A percentile compares a stretch with the other conserved stretches of the same genome.
Evolutionary conservation across 2,113 vertebrate genomes (phyloP).

Genomic region (Oncorhynchus keta): DNA sequence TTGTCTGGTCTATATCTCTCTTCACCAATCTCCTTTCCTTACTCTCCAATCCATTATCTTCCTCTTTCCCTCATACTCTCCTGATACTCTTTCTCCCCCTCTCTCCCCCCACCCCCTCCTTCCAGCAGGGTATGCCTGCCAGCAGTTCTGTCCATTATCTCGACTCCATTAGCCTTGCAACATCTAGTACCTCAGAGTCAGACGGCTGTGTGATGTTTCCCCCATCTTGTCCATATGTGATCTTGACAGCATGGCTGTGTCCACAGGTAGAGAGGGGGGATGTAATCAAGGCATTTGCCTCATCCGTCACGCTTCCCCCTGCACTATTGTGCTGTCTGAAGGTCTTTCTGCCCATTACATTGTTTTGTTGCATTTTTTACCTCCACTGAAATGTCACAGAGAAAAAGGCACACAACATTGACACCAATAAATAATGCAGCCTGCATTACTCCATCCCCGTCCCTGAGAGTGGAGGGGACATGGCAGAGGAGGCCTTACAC

Average conservation of each 20-base stretch:
- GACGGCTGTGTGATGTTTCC: conserved; percentile 19
- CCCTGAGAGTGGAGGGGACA: conserved; percentile 34
- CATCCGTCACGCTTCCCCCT: conserved; percentile 55
- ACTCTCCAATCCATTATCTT: background rate
- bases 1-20: conserved; percentile 50
- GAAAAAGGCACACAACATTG: conserved; percentile 58
- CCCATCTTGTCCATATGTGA: conserved; percentile 34
- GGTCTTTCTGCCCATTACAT: conserved; percentile 61
- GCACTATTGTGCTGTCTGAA: conserved; percentile 53
- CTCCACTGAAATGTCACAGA: conserved; percentile 66
- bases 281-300: conserved; percentile 62
- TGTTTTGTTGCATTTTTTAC: conserved; percentile 55
- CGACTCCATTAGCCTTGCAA: conserved; percentile 72
- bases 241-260: conserved; percentile 34
- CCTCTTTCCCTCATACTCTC: conserved; percentile 3
- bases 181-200: conserved; percentile 58
- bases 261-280: conserved; percentile 28
- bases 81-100: conserved; percentile 56
- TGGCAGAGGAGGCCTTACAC: conserved; percentile 19
- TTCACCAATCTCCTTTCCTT: background rate
- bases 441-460: conserved; percentile 35
- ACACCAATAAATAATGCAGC: conserved; percentile 68
- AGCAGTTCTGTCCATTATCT: conserved; percentile 72
- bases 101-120: conserved; percentile 9
- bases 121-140: conserved; percentile 64